phyloP scores from a whole-genome alignment of 2,113 vertebrate species.

The Nicator chloris region DNA sequence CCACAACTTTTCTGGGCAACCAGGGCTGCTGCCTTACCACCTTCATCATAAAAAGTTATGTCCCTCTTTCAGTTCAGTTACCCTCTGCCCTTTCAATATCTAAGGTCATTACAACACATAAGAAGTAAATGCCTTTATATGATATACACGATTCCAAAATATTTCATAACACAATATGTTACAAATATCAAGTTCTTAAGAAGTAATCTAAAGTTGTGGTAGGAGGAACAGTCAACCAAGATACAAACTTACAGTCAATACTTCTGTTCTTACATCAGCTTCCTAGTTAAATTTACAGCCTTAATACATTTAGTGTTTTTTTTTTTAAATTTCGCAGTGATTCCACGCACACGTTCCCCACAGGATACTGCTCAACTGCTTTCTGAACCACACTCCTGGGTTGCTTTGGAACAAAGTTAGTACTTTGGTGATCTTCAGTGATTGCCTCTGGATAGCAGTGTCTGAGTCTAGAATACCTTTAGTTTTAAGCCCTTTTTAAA shows the following conservation, averaged over 20 bases:
- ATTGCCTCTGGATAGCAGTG: not conserved
- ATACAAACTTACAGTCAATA: not conserved
- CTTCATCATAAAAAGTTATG: accelerated
- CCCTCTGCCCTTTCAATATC: not conserved
- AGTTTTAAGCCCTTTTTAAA: not conserved
- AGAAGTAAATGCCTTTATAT: not conserved
- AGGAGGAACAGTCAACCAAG: not conserved
- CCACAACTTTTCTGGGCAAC: not conserved
- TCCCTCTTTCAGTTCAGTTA: not conserved
- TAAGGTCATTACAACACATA: not conserved
- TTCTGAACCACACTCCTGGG: not conserved
- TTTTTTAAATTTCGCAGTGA: not conserved
- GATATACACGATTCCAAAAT: not conserved
- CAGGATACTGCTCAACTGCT: not conserved
- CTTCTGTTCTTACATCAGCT: not conserved
- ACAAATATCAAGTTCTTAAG: not conserved
- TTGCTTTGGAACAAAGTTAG: not conserved
- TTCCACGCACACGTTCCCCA: not conserved
- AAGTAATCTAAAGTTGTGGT: not conserved
- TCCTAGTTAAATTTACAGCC: not conserved
- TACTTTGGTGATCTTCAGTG: not conserved
- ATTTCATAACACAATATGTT: not conserved
- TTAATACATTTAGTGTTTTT: not conserved
- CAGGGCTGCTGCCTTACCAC: not conserved
- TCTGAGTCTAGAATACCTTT: not conserved